Evolutionary conservation across 2,888 invertebrate genomes (phyloP), one percentile per base, ranked within the genome.

Genomic region (Colostygia pectinataria): DNA sequence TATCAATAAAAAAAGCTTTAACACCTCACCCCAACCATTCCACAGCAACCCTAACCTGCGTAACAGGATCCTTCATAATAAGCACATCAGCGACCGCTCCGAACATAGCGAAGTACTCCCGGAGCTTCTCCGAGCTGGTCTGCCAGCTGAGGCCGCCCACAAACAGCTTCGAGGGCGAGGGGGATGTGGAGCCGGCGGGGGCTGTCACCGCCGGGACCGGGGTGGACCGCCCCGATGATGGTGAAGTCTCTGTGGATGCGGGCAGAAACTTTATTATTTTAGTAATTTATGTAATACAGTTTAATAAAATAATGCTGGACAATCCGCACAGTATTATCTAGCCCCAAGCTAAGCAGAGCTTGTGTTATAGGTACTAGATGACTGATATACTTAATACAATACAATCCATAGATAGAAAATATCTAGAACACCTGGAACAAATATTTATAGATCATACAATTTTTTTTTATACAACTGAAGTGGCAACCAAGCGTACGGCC

Each of bases 131-230:
- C 45, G 96, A 95, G 72, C 96, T 96, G 10, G 97, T 97, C 88
- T 97, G 97, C 97, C 97, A 97, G 80, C 97, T 97, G 54, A 97
- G 93, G 0, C 97, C 97, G 2, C 97, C 97, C 37, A 97, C 97
- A 73, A 97, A 97, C 38, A 97, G 93, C 83, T 97, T 97, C 63
- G 95, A 95, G 1, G 96, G 96, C 1, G 96, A 95, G 0, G 90
- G 86, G 0, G 87, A 85, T 0, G 87, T 77, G 43, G 78, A 28
- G 81, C 77, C 3, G 77, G 71, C 2, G 75, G 66, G 63, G 2
- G 74, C 55, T 8, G 66, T 66, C 14, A 77, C 67, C 0, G 77
- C 68, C 0, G 88, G 78, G 23, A 90, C 83, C 24, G 95, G 95
- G 36, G 95, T 95, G 45, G 95, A 95, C 53, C 95, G 92, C 6